These are phyloP conservation scores for Aphelenchoides fujianensis DNA, from an alignment of 1,140 invertebrate species.

Conservation along the genomic window DNA sequence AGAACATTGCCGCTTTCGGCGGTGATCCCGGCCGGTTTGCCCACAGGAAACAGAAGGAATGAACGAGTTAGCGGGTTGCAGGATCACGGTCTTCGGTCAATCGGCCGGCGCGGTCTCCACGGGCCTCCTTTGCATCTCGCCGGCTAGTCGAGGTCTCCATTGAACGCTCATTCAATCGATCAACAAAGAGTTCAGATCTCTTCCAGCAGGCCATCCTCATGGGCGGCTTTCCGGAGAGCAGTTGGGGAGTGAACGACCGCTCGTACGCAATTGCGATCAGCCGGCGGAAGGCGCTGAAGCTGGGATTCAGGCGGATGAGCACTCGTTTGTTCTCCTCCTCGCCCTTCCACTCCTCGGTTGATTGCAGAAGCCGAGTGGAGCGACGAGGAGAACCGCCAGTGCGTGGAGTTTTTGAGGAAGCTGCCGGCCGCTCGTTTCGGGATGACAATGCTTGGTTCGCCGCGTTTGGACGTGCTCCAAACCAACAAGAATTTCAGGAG, in stretches of 20 bases:
- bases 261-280: constrained; percentile 17
- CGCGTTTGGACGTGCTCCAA: too few species aligned
- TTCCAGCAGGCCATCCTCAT: constrained; percentile 46
- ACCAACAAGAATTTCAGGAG: too few species aligned
- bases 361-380: constrained; percentile 26
- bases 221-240: constrained; percentile 40
- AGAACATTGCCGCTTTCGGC: constrained; percentile 66
- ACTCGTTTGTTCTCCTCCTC: too few species aligned
- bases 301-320: constrained; percentile 17
- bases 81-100: constrained; percentile 72
- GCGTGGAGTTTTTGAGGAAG: constrained; percentile 18
- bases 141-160: constrained; percentile 43
- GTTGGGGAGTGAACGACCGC: constrained; percentile 34
- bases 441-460: neutral
- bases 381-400: constrained; percentile 7
- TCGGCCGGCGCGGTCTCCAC: constrained; percentile 68
- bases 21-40: constrained; percentile 67
- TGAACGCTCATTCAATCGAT: neutral
- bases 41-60: constrained; percentile 56
- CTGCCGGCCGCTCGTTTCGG: neutral
- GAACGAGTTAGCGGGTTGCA: constrained; percentile 11
- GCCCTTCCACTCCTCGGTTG: too few species aligned
- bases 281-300: constrained; percentile 7
- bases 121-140: constrained; percentile 32
- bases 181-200: constrained; percentile 36